phyloP scores from a whole-genome alignment of 2,888 invertebrate species.

The Clunio marinus region DNA sequence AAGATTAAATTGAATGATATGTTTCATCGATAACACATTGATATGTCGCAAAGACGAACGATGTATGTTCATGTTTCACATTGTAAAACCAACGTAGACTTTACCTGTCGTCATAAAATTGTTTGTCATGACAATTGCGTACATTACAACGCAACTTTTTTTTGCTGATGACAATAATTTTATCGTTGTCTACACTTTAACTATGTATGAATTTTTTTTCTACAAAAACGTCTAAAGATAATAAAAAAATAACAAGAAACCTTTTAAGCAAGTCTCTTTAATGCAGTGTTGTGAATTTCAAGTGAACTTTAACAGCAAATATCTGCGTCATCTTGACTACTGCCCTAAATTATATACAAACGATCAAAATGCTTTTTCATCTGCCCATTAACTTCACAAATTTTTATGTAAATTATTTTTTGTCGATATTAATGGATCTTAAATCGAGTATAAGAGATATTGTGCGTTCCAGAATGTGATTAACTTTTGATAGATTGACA shows the following conservation, averaged over 20 bases:
- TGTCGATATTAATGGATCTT: conserved; percentile 36
- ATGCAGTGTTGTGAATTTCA: too few species aligned
- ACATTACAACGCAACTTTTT: neutral
- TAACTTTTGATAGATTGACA: conserved; percentile 39
- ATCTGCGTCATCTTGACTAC: neutral
- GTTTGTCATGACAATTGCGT: neutral
- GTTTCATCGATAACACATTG: too few species aligned
- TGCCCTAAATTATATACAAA: neutral
- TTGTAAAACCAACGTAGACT: too few species aligned
- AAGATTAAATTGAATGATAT: neutral
- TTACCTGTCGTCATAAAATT: neutral
- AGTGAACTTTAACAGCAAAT: too few species aligned
- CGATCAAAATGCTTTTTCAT: neutral
- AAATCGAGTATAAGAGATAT: conserved; percentile 24
- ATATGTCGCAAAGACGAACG: too few species aligned
- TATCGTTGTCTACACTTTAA: neutral
- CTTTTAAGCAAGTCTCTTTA: too few species aligned
- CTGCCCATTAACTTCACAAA: conserved; percentile 26
- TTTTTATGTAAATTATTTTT: conserved; percentile 38
- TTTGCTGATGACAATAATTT: neutral
- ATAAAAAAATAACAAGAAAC: too few species aligned
- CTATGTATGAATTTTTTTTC: too few species aligned
- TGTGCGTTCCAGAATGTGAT: conserved; percentile 25
- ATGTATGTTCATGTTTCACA: too few species aligned
- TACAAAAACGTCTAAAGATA: too few species aligned